These are phyloP conservation scores for Troides oblongomaculatus DNA, from an alignment of 2,888 invertebrate species.

Conservation along the genomic window DNA sequence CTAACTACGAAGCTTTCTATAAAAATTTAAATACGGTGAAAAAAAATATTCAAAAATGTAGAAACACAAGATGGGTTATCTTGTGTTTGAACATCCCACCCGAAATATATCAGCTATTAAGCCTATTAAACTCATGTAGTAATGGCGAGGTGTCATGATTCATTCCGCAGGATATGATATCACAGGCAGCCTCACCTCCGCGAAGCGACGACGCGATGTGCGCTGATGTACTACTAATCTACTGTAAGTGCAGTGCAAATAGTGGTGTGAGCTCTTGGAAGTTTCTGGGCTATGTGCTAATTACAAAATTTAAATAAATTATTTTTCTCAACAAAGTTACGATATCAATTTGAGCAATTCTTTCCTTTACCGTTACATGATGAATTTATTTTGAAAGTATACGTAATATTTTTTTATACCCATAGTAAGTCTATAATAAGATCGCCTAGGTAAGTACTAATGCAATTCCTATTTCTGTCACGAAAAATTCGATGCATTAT, in stretches of 20 bases:
- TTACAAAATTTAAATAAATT: background rate
- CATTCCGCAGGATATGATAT: conserved; percentile 72
- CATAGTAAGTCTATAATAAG: too few species aligned
- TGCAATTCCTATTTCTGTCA: too few species aligned
- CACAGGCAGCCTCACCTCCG: conserved; percentile 56
- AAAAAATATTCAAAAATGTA: background rate
- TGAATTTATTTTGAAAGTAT: background rate
- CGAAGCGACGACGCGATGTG: conserved; percentile 53
- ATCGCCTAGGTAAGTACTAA: too few species aligned
- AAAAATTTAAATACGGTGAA: background rate
- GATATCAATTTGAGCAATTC: background rate
- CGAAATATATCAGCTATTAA: conserved; percentile 66
- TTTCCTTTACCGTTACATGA: background rate
- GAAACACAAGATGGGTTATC: conserved; percentile 25
- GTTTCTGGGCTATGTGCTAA: conserved; percentile 17
- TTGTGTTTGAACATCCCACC: conserved; percentile 33
- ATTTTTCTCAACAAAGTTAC: background rate
- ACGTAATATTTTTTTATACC: too few species aligned
- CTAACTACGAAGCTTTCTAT: conserved; percentile 7
- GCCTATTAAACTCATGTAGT: conserved; percentile 59
- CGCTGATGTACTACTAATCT: conserved; percentile 54
- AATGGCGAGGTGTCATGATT: conserved; percentile 52
- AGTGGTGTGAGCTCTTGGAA: conserved; percentile 38
- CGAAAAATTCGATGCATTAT: too few species aligned
- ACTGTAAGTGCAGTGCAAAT: conserved; percentile 64